A percentile compares a stretch with the other conserved stretches of the same genome.
phyloP scores from a whole-genome alignment of 2,113 vertebrate genomes.

The Macquaria ambigua region DNA sequence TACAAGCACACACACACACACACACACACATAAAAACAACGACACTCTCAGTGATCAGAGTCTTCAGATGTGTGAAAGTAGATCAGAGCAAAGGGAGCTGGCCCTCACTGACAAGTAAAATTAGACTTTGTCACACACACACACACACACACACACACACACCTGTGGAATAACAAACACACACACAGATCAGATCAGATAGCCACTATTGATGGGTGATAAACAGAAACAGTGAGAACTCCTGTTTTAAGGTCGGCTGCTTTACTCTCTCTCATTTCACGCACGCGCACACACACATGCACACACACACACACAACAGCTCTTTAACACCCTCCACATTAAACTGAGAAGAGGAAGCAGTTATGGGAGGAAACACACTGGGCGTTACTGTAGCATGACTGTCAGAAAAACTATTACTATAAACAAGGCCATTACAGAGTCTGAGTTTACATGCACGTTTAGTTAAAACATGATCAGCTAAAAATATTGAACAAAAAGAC shows the following conservation, averaged over 20 bases:
- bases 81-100: conserved; percentile 48
- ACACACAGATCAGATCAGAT: conserved; percentile 9
- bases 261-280: background rate
- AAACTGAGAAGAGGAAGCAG: conserved; percentile 63
- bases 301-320: background rate
- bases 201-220: background rate
- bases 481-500: background rate
- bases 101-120: conserved; percentile 57
- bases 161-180: conserved; percentile 48
- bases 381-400: conserved; percentile 31
- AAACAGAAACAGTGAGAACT: background rate
- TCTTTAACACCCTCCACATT: conserved; percentile 24
- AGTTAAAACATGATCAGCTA: background rate
- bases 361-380: conserved; percentile 28
- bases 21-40: conserved; percentile 37
- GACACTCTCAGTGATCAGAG: conserved; percentile 22
- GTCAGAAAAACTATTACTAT: background rate
- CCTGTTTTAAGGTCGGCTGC: background rate
- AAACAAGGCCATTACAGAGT: background rate
- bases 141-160: conserved; percentile 10
- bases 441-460: background rate
- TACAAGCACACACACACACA: background rate
- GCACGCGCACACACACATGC: background rate
- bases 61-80: conserved; percentile 62
- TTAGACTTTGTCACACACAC: conserved; percentile 48